Evolutionary conservation across 2,888 invertebrate species (phyloP), one percentile per base, ranked within the genome.

Genomic region (Eucera pruinosa): DNA sequence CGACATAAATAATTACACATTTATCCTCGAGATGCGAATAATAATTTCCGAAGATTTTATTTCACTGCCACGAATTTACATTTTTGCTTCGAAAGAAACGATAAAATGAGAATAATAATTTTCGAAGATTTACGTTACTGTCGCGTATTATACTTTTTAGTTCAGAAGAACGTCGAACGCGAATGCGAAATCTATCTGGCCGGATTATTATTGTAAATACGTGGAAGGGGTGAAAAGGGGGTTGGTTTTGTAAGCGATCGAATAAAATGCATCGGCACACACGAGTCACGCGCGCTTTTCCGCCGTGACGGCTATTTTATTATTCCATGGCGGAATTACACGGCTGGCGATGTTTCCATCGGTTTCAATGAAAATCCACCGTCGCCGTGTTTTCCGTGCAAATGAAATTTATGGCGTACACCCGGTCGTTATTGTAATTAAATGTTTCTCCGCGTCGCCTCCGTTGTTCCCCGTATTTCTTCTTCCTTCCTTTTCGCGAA

Each of bases 361-460:
- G 30, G 20, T 45, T 65, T 43, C 9, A 25, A 30, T 30, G 25
- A 50, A 50, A 61, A 60, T 52, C 18, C 33, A 23, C 18, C 20
- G 50, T 30, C 1, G 36, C 5, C 6, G 30, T 25, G 30, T 50
- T 60, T 43, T 27, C 41, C 13, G 5, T 41, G 48, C 30, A 68
- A 68, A 68, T 68, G 33, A 39, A 41, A 50, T 39, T 48, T 39
- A 23, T n/a, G 23, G n/a, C 11, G 25, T 36, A 2, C 47, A 50
- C 9, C 41, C 0, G 20, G 2, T 41, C 61, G 48, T 48, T 50
- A 67, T 23, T 3, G 61, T 33, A 43, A 68, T 68, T 68, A 50
- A 52, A 60, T 50, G 36, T 50, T 62, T 4, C 7, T n/a, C 18
- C 4, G 4, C 11, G 25, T 13, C 9, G 6, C 20, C 15, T 7